Conservation (phyloP, 2,797 vertebrate species). For the Trichosurus vulpecula region DNA sequence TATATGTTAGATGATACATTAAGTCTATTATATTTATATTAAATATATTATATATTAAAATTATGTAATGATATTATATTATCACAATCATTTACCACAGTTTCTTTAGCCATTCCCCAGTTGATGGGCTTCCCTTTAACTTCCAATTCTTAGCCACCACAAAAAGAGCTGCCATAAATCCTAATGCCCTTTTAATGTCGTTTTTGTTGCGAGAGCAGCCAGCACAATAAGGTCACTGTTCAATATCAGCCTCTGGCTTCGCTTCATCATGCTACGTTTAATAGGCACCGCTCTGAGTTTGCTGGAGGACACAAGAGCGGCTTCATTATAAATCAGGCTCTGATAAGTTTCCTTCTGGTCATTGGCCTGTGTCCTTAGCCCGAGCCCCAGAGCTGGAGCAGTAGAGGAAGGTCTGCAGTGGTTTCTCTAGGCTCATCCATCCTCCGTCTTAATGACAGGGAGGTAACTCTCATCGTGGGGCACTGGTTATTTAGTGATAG, state of each 20-base stretch:
- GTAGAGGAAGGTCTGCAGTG: background rate
- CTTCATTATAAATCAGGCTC: conserved; percentile 1
- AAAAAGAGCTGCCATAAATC: background rate
- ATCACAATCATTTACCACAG: background rate
- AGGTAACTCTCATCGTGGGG: background rate
- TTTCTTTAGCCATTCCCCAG: background rate
- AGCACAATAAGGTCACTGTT: conserved; percentile 36
- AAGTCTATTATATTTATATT: too few species aligned
- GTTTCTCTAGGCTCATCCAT: background rate
- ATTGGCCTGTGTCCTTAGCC: background rate
- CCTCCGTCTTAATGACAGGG: background rate
- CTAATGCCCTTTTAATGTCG: conserved; percentile 25
- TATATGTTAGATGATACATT: too few species aligned
- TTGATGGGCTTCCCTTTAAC: background rate
- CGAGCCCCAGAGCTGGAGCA: background rate
- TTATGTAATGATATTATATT: too few species aligned
- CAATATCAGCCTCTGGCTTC: conserved; percentile 19
- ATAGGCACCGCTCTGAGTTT: background rate
- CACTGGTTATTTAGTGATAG: background rate
- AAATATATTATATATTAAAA: too few species aligned
- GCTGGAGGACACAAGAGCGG: background rate
- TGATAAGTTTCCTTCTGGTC: background rate
- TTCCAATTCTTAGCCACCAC: background rate
- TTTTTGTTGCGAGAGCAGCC: conserved; percentile 22
- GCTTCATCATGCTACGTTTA: background rate